Base-by-base conservation (phyloP, 1,140 invertebrate genomes). In the Euwallacea similis region DNA sequence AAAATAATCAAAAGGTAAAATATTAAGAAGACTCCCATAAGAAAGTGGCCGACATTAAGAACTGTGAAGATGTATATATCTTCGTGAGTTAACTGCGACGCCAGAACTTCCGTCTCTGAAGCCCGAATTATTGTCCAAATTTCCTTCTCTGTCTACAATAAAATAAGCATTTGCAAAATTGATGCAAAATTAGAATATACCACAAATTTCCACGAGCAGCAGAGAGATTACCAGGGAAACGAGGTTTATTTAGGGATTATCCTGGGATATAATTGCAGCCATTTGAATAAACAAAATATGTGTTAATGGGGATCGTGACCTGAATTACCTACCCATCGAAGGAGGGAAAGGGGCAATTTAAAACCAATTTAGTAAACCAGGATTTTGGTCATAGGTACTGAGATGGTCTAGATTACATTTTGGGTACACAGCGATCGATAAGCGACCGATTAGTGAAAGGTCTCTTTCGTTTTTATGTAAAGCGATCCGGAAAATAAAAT, bases 281-380 rank as follows among this genome's bases (percentile, higher is more conserved):
- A 55, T 55, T 53, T 47, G 50, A 21, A 21, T 61, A 21, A n/a
- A 58, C 46, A 13, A 50, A 10, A 15, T 61, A 61, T 61, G 59
- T 43, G 59, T 61, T 61, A 61, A 61, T 61, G 59, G 59, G 9
- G 21, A 66, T 58, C 66, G 66, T 69, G 66, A 61, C 66, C 58
- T 47, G 66, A 61, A 69, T 69, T 50, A 53, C 46, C 15, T 42
- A 7, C 4, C 41, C 50, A 53, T 42, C 44, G 56, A 61, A 61
- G 44, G 46, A 61, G 21, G 58, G 44, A n/a, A 33, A 2, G 10
- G 41, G 56, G 61, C 61, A 69, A 69, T 60, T 69, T 69, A 50
- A 61, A 69, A 66, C 53, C 58, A 66, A 66, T 50, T 50, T 50
- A 50, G 46, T 13, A 50, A 50, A 2, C 46, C 46, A 10, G 46